Percentiles rank a stretch among this genome's conserved stretches.
Evolutionary conservation across 2,888 invertebrate genomes (phyloP).

Genomic region (Thalpophila matura): DNA sequence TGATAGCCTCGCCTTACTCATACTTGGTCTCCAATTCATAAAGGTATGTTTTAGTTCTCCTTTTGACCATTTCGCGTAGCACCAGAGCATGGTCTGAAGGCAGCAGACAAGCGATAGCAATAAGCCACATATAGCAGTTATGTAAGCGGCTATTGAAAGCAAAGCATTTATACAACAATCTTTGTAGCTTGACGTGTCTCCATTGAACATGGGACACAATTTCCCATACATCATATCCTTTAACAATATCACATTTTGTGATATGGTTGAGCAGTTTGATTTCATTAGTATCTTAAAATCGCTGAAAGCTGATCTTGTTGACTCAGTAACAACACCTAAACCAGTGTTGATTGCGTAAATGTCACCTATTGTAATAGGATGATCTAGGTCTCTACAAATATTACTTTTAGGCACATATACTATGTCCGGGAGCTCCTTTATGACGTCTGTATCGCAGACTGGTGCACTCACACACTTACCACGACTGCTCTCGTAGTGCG

Average conservation of each 20-base stretch:
- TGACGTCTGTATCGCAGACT: conserved; percentile 66
- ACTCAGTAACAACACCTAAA: conserved; percentile 68
- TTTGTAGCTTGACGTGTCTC: conserved; percentile 67
- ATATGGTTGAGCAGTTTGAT: conserved; percentile 81
- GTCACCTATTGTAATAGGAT: conserved; percentile 73
- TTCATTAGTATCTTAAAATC: conserved; percentile 64
- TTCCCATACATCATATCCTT: conserved; percentile 77
- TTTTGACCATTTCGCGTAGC: conserved; percentile 62
- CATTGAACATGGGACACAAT: conserved; percentile 64
- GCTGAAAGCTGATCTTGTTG: conserved; percentile 25
- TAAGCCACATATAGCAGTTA: conserved; percentile 67
- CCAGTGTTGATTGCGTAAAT: conserved; percentile 79
- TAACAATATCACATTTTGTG: conserved; percentile 78
- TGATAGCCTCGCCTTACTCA: conserved; percentile 33
- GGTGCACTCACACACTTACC: conserved; percentile 72
- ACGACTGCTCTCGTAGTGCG: conserved; percentile 68
- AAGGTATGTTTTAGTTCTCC: conserved; percentile 62
- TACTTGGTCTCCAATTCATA: conserved; percentile 48
- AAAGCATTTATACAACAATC: conserved; percentile 70
- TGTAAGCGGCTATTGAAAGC: conserved; percentile 68
- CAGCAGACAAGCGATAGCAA: conserved; percentile 70
- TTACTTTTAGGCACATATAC: conserved; percentile 77
- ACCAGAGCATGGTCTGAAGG: conserved; percentile 63
- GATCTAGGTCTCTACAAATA: conserved; percentile 76
- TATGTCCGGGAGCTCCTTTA: conserved; percentile 73